Conservation (phyloP, 1,140 invertebrate species). For the Zaprionus tsacasi region DNA sequence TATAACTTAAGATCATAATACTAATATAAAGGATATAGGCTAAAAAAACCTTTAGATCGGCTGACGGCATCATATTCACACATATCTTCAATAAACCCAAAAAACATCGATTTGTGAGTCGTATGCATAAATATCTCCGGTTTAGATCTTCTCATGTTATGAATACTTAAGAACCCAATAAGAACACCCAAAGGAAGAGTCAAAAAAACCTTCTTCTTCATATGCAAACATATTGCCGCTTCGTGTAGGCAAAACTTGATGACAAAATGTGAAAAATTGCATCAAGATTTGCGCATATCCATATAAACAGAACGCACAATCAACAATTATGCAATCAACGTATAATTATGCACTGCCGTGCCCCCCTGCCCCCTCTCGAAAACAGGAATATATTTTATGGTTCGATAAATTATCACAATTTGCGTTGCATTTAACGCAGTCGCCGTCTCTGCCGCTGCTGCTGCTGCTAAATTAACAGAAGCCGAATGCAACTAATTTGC, state of each 20-base stretch:
- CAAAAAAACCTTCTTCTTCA: not conserved
- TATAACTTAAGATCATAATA: too few relatives aligned
- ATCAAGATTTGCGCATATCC: not conserved
- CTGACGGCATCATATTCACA: not conserved
- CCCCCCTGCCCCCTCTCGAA: too few relatives aligned
- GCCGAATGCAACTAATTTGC: constrained; percentile 82
- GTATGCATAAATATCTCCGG: too few relatives aligned
- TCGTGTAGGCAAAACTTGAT: not conserved
- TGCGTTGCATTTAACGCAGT: constrained; percentile 70
- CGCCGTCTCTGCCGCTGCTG: constrained; percentile 36
- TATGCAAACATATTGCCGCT: not conserved
- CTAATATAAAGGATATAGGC: too few relatives aligned
- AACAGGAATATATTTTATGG: constrained; percentile 15
- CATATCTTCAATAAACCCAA: not conserved
- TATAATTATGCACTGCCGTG: not conserved
- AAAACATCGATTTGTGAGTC: too few relatives aligned
- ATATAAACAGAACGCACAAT: constrained; percentile 9
- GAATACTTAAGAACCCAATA: too few relatives aligned
- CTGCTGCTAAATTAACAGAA: constrained; percentile 78
- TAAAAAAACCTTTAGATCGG: too few relatives aligned
- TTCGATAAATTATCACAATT: constrained; percentile 83
- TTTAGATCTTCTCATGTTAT: too few relatives aligned
- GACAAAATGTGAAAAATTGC: constrained; percentile 11
- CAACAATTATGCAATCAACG: constrained; percentile 10
- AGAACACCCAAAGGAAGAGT: too few relatives aligned